A percentile compares a stretch with the other conserved stretches of the same genome.
Conservation (phyloP, 2,113 vertebrate species). For the Petromus typicus region DNA sequence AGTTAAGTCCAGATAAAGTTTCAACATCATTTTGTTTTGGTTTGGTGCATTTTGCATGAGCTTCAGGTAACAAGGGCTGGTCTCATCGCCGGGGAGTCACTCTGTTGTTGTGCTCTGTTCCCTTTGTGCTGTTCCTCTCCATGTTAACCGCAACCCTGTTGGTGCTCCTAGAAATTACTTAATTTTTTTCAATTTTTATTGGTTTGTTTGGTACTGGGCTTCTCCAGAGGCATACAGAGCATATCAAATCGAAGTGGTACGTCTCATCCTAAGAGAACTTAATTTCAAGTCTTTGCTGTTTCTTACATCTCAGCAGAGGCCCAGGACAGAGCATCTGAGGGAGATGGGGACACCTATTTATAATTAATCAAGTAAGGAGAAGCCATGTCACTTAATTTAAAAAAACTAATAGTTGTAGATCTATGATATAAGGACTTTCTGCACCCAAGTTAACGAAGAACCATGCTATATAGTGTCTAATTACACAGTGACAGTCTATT, state of each 20-base stretch:
- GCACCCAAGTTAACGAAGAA: constrained; percentile 50
- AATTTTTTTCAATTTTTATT: constrained; percentile 30
- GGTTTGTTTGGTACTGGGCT: constrained; percentile 29
- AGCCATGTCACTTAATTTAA: background rate
- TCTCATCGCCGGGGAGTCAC: background rate
- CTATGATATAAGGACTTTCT: background rate
- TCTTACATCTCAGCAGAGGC: background rate
- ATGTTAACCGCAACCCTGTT: background rate
- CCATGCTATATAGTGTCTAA: constrained; percentile 32
- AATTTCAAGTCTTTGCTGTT: background rate
- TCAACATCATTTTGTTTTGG: background rate
- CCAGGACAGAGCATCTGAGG: background rate
- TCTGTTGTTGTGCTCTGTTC: background rate
- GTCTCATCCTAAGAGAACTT: background rate
- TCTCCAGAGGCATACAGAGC: constrained; percentile 34
- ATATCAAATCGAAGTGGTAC: constrained; percentile 10
- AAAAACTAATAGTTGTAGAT: background rate
- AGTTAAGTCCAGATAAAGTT: constrained; percentile 20
- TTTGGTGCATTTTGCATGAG: background rate
- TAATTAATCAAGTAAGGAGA: background rate
- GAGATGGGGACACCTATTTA: background rate
- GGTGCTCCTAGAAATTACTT: background rate
- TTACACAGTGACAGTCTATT: constrained; percentile 50
- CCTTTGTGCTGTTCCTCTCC: constrained; percentile 32
- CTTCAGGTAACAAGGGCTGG: background rate